Evolutionary conservation across 2,113 vertebrate genomes (phyloP), one percentile per base, ranked within the genome.

Genomic region (Hydrolagus affinis): DNA sequence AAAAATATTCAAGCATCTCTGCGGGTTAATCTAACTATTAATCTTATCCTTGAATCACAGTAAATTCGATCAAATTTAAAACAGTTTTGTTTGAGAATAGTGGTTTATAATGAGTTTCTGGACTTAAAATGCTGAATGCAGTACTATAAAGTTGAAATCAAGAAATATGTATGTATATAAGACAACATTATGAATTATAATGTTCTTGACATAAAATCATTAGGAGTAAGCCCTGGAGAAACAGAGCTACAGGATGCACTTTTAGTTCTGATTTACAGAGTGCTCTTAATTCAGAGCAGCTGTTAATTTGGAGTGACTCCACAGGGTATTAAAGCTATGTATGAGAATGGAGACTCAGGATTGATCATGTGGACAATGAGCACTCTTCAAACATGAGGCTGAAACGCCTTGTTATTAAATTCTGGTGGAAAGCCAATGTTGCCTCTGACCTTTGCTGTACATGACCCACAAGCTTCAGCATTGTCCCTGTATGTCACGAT

Each of bases 291-390:
- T 83, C 15, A 83, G 8, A 32, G 60, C 15, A 19, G 60, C 78
- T 68, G 28, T 83, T 83, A 66, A 83, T 83, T 83, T 66, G 60
- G 8, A 83, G 15, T 66, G 60, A 83, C 28, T 9, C 11, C 25
- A 32, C 62, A 66, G 25, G 2, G 62, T 30, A 66, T 30, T 32
- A 32, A 9, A 66, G 25, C 15, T 32, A 17, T 4, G 14, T 19
- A 19, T 83, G 60, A 21, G 62, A 30, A 83, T 68, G 62, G 59
- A 19, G 56, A 4, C 3, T 80, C 23, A 64, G 62, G 15, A 83
- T 66, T 30, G 15, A 83, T 66, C 21, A 17, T 66, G 15, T 25
- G 44, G 44, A 44, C 44, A 44, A 44, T 44, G 44, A 44, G 44
- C 44, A 44, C 44, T 64, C 17, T 30, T 83, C 60, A 8, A 66